Evolutionary conservation across 2,113 vertebrate species (phyloP).

Genomic region (Pteruthius melanotis): DNA sequence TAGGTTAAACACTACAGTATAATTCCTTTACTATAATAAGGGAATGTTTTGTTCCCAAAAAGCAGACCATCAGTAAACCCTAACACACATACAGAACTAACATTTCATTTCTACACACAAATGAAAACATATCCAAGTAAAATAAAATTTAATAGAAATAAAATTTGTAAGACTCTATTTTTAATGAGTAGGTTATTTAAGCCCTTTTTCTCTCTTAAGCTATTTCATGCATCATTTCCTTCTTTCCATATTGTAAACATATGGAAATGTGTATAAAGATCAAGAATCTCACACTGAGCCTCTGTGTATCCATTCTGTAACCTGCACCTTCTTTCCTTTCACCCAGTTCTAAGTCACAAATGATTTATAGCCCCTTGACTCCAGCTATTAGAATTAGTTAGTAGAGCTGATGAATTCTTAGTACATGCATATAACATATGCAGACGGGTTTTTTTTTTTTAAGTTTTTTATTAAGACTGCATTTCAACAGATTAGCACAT

Average conservation of each 20-base stretch:
- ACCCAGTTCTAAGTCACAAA: not conserved
- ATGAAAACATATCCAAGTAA: not conserved
- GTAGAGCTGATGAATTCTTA: not conserved
- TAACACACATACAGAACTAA: not conserved
- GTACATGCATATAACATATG: not conserved
- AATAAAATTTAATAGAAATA: not conserved
- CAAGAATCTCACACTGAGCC: not conserved
- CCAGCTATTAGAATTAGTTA: not conserved
- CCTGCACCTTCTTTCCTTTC: not conserved
- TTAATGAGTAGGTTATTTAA: not conserved
- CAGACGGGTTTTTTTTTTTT: not conserved
- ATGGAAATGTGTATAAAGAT: fast-evolving
- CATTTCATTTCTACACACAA: not conserved
- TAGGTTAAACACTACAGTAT: not conserved
- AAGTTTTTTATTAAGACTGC: not conserved
- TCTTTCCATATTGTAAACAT: not conserved
- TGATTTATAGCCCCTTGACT: not conserved
- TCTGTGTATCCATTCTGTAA: not conserved
- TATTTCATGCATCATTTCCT: not conserved
- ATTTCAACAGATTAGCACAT: not conserved
- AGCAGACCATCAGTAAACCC: not conserved
- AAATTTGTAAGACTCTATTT: not conserved
- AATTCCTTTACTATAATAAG: not conserved
- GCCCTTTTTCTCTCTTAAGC: not conserved
- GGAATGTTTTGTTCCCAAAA: not conserved